These are phyloP conservation scores for Sarcophaga variegata DNA, from an alignment of 2,888 invertebrate genomes.

Conservation along the genomic window DNA sequence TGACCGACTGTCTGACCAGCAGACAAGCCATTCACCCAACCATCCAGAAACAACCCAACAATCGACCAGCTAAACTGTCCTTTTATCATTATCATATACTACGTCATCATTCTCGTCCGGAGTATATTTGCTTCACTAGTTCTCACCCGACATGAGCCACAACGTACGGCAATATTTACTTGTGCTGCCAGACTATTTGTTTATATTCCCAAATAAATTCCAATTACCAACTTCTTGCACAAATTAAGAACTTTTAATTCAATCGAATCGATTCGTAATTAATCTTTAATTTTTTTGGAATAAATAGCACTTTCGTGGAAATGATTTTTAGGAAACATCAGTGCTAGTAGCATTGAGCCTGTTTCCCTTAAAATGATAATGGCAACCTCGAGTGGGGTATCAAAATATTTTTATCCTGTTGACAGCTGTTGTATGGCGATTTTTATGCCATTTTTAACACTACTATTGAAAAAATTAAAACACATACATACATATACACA, in stretches of 20 bases:
- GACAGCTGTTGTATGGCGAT: slow-evolving; percentile 26
- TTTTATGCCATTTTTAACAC: slow-evolving; percentile 20
- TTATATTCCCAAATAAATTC: too few relatives aligned
- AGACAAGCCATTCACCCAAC: slow-evolving; percentile 12
- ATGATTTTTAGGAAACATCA: too few relatives aligned
- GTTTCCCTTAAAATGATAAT: not conserved
- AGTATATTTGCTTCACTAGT: slow-evolving; percentile 30
- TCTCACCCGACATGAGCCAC: not conserved
- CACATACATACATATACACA: too few relatives aligned
- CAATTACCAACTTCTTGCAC: too few relatives aligned
- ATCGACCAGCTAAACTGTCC: slow-evolving; percentile 23
- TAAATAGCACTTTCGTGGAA: too few relatives aligned
- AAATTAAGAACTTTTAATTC: too few relatives aligned
- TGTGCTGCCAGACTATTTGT: not conserved
- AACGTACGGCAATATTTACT: not conserved
- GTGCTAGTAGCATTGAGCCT: not conserved
- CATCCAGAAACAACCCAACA: slow-evolving; percentile 3
- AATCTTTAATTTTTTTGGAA: too few relatives aligned
- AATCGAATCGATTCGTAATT: too few relatives aligned
- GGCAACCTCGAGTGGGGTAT: slow-evolving; percentile 7
- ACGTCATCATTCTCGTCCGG: slow-evolving; percentile 11
- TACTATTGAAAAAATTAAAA: not conserved
- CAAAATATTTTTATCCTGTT: slow-evolving; percentile 28
- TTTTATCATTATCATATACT: slow-evolving; percentile 36
- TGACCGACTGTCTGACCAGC: slow-evolving; percentile 8